Base-by-base conservation (phyloP, 1,140 invertebrate species). In the Papilio helenus region DNA sequence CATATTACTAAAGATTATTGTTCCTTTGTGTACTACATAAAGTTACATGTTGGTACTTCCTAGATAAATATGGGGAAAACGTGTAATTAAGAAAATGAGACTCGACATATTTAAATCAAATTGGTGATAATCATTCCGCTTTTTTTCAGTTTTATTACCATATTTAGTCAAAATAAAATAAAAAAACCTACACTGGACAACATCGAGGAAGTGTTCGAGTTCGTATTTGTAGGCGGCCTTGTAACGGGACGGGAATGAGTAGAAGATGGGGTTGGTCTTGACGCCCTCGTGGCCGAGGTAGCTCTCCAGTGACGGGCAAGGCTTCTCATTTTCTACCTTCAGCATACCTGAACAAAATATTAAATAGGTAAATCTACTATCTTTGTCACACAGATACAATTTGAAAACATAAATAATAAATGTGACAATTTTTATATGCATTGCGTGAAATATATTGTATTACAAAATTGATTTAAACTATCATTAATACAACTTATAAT, bases 181-280 rank as follows among this genome's bases (percentile, higher is more conserved):
- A 78, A 34, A n/a, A 76, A 79, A 84, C 88, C 86, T 89, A 96
- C 96, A 95, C 93, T 95, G 89, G 2, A 96, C 86, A 71, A 97
- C 90, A 86, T 97, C 95, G 3, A 97, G 82, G 81, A 97, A 97
- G 82, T 97, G 96, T 23, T 97, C 95, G 82, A 97, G 91, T 85
- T 97, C 97, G 2, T 85, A 86, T 39, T 87, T 82, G 85, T 97
- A 97, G 1, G 95, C 96, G 42, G 95, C 88, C 79, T 89, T 89
- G 86, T 96, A 97, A 42, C 97, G 94, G 14, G 96, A 96, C 0
- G 96, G 90, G 85, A 97, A 97, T 0, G 95, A 96, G 82, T 95
- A 96, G 90, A 91, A 96, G 77, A 96, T 96, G 0, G 96, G 96
- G 8, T 93, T 88, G 2, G 81, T 83, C 23, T 80, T 93, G n/a